Evolutionary conservation across 2,797 vertebrate species (phyloP).

Genomic region (Acropternis orthonyx): DNA sequence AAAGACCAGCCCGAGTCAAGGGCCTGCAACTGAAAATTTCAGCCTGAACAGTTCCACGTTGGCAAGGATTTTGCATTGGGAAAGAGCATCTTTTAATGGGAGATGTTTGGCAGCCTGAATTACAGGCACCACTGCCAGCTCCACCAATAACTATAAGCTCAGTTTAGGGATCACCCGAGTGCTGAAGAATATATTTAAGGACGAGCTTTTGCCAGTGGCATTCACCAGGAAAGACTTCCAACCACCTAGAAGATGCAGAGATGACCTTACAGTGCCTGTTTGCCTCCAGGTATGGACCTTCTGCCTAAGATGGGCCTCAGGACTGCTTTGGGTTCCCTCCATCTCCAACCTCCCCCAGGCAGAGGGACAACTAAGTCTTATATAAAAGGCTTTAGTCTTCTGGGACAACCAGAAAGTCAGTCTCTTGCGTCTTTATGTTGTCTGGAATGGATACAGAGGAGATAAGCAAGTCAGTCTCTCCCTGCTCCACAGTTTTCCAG

Average conservation of each 20-base stretch:
- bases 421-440: neutral
- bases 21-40: slow-evolving; percentile 19
- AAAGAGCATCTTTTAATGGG: slow-evolving; percentile 35
- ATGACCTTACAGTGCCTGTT: neutral
- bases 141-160: slow-evolving; percentile 46
- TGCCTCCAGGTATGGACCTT: neutral
- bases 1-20: neutral
- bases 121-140: slow-evolving; percentile 36
- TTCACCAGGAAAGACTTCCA: neutral
- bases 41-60: slow-evolving; percentile 2
- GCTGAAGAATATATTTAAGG: slow-evolving; percentile 6
- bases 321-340: neutral
- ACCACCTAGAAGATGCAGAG: rapidly evolving
- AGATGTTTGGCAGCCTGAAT: slow-evolving; percentile 42
- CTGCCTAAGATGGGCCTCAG: neutral
- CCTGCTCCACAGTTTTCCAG: neutral
- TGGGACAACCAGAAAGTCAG: neutral
- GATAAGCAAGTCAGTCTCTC: neutral
- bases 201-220: neutral
- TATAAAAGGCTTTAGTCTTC: neutral
- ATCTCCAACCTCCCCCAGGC: neutral
- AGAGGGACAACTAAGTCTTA: neutral
- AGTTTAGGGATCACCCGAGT: neutral
- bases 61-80: slow-evolving; percentile 1
- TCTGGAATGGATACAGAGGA: neutral